Conservation (phyloP, 2,888 invertebrate species). For the Keiferia lycopersicella region DNA sequence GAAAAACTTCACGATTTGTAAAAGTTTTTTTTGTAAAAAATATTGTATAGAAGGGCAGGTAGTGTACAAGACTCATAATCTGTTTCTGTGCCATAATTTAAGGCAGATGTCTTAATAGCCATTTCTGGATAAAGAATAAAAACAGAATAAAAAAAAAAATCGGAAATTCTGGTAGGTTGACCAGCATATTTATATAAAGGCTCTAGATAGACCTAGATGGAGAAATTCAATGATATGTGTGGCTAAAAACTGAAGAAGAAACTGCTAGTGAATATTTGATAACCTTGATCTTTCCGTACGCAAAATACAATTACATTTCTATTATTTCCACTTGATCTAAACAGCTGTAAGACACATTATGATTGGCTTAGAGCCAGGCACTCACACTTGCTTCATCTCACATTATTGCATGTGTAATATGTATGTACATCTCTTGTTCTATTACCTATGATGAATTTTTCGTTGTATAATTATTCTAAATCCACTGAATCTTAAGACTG, state of each 20-base stretch:
- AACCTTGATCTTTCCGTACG: neutral
- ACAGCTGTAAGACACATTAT: constrained; percentile 21
- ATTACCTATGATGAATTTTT: neutral
- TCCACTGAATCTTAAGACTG: no score
- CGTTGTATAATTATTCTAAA: neutral
- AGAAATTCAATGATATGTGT: no score
- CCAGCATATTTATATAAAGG: no score
- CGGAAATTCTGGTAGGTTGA: no score
- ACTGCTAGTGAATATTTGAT: neutral
- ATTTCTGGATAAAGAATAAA: no score
- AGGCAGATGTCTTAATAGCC: no score
- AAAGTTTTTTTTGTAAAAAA: no score
- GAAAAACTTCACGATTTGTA: neutral
- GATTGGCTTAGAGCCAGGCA: constrained; percentile 5
- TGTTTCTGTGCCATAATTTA: no score
- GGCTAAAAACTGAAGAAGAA: neutral
- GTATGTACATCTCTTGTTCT: neutral
- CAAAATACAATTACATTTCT: constrained; percentile 5
- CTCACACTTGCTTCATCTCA: neutral
- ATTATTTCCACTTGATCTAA: constrained; percentile 12
- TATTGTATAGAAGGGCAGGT: no score
- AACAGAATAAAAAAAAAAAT: no score
- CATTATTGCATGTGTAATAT: neutral
- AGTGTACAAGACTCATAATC: no score
- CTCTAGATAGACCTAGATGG: no score